phyloP scores from a whole-genome alignment of 2,113 vertebrate genomes.

The Psittacula cyanocephala region DNA sequence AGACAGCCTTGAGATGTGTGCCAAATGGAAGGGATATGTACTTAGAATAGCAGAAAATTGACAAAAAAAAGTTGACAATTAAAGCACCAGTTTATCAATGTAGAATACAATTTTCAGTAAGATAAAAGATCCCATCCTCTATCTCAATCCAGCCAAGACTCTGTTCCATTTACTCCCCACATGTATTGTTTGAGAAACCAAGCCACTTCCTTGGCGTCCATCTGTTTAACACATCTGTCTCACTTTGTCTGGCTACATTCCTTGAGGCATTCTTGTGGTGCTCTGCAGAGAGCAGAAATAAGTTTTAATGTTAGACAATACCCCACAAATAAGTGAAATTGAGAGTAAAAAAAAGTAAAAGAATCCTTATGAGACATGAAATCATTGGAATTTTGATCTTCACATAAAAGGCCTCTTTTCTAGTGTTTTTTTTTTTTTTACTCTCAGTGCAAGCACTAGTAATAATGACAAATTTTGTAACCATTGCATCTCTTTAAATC shows the following conservation, averaged over 20 bases:
- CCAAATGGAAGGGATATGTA: not conserved
- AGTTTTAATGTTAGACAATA: not conserved
- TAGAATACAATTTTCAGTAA: not conserved
- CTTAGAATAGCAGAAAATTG: not conserved
- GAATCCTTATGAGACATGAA: not conserved
- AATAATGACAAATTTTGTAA: not conserved
- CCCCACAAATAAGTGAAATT: not conserved
- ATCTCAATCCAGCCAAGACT: not conserved
- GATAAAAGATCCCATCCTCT: not conserved
- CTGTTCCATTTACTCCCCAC: not conserved
- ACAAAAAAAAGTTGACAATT: not conserved
- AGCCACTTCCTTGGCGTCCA: not conserved
- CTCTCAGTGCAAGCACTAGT: not conserved
- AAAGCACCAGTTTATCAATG: not conserved
- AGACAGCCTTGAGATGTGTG: not conserved
- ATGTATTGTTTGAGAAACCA: not conserved
- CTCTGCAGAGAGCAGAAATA: constrained; percentile 13
- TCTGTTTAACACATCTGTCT: constrained; percentile 29
- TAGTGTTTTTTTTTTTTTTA: not conserved
- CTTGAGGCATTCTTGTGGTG: not conserved
- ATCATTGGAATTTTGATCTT: constrained; percentile 3
- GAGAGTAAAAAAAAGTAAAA: not conserved
- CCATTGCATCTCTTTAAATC: not conserved
- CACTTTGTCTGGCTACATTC: not conserved
- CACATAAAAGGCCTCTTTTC: not conserved